Conservation (phyloP, 2,888 invertebrate genomes). For the Idaea aversata region DNA sequence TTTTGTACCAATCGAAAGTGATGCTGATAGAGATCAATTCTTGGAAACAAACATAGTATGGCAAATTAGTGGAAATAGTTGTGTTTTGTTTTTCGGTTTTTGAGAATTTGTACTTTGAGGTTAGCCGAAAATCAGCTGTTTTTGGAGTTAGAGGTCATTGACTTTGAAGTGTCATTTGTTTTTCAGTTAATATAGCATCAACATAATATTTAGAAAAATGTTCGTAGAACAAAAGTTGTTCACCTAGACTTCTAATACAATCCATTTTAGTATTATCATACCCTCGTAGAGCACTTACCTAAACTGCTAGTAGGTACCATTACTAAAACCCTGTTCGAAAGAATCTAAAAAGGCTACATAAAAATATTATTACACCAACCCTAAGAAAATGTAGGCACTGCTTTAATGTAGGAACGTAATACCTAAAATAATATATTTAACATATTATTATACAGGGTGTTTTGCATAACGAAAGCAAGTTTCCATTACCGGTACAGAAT, state of each 20-base stretch:
- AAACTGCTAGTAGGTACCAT: neutral
- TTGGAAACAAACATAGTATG: no score
- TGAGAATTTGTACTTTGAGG: no score
- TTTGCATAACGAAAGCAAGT: constrained; percentile 33
- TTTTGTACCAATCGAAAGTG: no score
- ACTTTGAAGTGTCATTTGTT: no score
- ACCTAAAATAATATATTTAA: constrained; percentile 24
- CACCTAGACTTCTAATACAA: neutral
- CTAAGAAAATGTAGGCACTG: neutral
- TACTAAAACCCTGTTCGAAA: neutral
- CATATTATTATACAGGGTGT: constrained; percentile 35
- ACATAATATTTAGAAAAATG: no score
- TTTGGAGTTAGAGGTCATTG: no score
- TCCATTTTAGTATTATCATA: neutral
- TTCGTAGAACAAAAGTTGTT: neutral
- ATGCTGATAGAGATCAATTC: no score
- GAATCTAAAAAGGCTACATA: neutral
- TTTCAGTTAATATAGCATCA: no score
- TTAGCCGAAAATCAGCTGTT: no score
- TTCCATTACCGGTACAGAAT: constrained; percentile 31
- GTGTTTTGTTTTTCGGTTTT: no score
- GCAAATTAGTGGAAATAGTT: no score
- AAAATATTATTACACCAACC: neutral
- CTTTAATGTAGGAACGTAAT: constrained; percentile 12
- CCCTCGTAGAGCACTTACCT: neutral